Base-by-base conservation (phyloP, 1,140 invertebrate genomes). In the Epicauta chinensis region DNA sequence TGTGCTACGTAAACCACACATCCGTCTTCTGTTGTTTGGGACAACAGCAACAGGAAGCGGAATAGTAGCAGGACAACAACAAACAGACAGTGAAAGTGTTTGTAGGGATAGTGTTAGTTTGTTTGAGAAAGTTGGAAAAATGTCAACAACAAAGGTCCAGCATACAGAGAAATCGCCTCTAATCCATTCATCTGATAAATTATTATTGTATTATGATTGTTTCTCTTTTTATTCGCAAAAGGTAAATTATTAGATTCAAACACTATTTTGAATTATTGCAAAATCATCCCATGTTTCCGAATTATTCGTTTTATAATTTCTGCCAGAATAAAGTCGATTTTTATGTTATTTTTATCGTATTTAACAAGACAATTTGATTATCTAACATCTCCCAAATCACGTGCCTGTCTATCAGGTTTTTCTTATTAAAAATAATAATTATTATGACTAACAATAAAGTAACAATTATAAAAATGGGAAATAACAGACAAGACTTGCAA, bases 171-270 rank as follows among this genome's bases (percentile, higher is more conserved):
- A 23, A 23, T 23, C 23, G 4, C 23, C 23, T 5, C 1, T 23
- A 3, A 1, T 7, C 23, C 23, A 23, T 7, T 23, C 23, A 23
- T 45, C 16, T 39, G 47, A 61, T 63, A 77, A 80, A 49, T 67
- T 83, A 43, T 66, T 81, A 45, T 67, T 86, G 15, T 87, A 84
- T 66, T 81, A 82, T 59, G 80, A 83, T 71, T 80, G 79, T 32
- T 82, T 83, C 63, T 86, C 83, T 53, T 86, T 82, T 68, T 84
- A 86, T 66, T 84, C 83, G 5, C 83, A 86, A 76, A 86, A 86
- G 80, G 84, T 86, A 76, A 66, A n/a, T n/a, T n/a, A n/a, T n/a
- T n/a, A n/a, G n/a, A n/a, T n/a, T n/a, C 60, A 14, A 34, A 37
- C 34, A 14, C 12, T 29, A 35, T 31, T 15, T 14, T 42, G 16